Conservation (phyloP, 30 jellyfish, hydroid and myxozoan genomes). For the Catostylus mosaicus region DNA sequence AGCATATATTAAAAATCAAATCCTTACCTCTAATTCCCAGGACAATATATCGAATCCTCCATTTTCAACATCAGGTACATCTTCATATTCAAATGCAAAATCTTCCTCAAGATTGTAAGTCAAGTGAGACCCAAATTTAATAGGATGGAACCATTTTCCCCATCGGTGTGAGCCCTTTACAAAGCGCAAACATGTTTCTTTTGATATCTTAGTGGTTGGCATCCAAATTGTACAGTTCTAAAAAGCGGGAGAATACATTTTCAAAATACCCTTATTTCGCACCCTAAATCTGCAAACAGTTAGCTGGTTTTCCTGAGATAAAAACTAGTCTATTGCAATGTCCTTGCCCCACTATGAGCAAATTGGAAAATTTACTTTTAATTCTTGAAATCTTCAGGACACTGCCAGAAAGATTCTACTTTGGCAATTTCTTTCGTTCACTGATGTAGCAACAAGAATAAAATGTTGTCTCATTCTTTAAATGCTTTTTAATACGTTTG, state of each 20-base stretch:
- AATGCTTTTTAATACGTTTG: too few species aligned
- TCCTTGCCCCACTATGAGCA: too few species aligned
- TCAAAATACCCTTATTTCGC: neutral
- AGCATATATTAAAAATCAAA: too few species aligned
- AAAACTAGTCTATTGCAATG: too few species aligned
- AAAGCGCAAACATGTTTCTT: constrained; percentile 51
- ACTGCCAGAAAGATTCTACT: too few species aligned
- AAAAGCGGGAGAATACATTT: neutral
- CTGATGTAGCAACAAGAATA: too few species aligned
- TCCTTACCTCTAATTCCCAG: constrained; percentile 83
- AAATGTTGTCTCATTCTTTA: too few species aligned
- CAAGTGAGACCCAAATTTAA: constrained; percentile 44
- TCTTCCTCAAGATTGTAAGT: constrained; percentile 33
- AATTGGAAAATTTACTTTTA: too few species aligned
- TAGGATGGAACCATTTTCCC: constrained; percentile 73
- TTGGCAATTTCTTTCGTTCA: too few species aligned
- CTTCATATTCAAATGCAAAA: constrained; percentile 31
- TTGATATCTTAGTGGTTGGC: constrained; percentile 64
- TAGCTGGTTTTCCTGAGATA: neutral
- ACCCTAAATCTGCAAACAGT: neutral
- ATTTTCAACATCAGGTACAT: constrained; percentile 21
- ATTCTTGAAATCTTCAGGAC: too few species aligned
- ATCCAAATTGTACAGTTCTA: constrained; percentile 83
- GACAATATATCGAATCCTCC: constrained; percentile 52
- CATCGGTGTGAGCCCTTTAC: constrained; percentile 83